Evolutionary conservation across 2,797 vertebrate species (phyloP).

Genomic region (Chromobotia macracanthus): DNA sequence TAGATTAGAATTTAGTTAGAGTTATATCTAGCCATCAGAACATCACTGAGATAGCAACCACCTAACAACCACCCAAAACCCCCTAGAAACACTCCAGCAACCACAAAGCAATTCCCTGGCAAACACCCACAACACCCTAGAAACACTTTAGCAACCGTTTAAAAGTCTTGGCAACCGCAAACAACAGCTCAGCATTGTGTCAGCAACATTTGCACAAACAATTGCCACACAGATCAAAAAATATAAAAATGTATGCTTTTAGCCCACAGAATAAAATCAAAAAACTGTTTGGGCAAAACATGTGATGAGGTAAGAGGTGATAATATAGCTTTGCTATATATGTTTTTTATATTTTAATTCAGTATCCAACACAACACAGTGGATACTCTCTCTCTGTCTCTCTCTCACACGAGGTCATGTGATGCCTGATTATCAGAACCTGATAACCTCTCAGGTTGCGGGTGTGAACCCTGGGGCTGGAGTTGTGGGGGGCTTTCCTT

Average conservation of each 20-base stretch:
- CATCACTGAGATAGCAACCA: background rate
- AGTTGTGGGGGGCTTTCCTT: slow-evolving; percentile 55
- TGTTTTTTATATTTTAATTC: slow-evolving; percentile 33
- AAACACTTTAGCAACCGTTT: background rate
- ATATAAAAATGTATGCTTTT: no score
- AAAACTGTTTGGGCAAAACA: background rate
- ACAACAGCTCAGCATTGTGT: background rate
- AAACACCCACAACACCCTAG: background rate
- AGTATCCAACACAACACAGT: background rate
- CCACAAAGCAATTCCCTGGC: background rate
- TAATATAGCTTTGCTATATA: background rate
- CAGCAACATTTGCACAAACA: no score
- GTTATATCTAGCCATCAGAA: background rate
- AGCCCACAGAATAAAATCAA: no score
- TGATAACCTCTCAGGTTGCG: slow-evolving; percentile 65
- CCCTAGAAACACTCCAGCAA: background rate
- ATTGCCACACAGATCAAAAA: no score
- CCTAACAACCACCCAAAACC: background rate
- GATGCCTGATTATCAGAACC: slow-evolving; percentile 71
- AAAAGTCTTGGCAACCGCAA: no score
- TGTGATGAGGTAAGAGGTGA: slow-evolving; percentile 6
- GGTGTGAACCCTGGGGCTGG: slow-evolving; percentile 71
- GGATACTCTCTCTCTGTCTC: background rate
- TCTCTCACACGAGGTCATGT: slow-evolving; percentile 64
- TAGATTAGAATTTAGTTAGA: no score